These are phyloP conservation scores for Trissolcus basalis DNA, from an alignment of 1,140 invertebrate genomes.

Conservation along the genomic window DNA sequence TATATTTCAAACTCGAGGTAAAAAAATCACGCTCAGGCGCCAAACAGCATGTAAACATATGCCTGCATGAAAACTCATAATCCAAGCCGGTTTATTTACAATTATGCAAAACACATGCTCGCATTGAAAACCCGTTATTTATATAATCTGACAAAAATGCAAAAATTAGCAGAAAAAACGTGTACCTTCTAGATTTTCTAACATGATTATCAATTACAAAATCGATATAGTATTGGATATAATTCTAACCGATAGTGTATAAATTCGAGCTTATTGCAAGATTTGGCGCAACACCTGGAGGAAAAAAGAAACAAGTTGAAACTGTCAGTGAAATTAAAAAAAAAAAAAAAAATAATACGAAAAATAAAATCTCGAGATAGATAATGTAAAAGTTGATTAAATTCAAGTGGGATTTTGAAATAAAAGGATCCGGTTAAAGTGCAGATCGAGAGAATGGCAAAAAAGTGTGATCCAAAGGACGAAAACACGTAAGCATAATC, in stretches of 20 bases:
- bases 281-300: no score
- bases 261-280: no score
- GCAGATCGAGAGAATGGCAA: background rate
- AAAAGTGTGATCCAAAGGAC: slow-evolving; percentile 6
- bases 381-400: no score
- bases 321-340: no score
- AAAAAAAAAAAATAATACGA: no score
- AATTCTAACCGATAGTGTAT: no score
- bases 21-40: slow-evolving; percentile 20
- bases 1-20: slow-evolving; percentile 2
- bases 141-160: slow-evolving; percentile 11
- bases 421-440: background rate
- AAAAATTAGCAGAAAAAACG: slow-evolving; percentile 10
- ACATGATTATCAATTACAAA: no score
- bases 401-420: no score
- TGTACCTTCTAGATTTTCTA: no score
- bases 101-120: slow-evolving; percentile 50
- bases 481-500: slow-evolving; percentile 19
- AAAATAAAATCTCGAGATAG: no score
- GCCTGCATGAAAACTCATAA: slow-evolving; percentile 41
- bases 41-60: slow-evolving; percentile 37
- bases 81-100: slow-evolving; percentile 47
- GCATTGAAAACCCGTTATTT: slow-evolving; percentile 47
- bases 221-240: no score
- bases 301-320: no score